phyloP scores from a whole-genome alignment of 2,888 invertebrate genomes.

The Altica lythri region DNA sequence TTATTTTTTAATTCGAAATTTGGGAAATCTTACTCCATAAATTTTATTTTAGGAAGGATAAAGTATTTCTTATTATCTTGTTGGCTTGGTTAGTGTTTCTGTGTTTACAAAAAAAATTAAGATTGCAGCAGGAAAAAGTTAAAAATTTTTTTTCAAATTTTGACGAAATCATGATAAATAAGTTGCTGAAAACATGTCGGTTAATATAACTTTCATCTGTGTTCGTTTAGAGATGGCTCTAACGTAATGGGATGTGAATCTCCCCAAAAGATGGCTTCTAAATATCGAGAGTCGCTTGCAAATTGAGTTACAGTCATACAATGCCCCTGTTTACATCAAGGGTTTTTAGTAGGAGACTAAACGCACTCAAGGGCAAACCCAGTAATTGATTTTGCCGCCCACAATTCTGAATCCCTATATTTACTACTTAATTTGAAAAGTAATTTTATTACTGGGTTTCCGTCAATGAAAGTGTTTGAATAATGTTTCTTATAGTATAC shows the following conservation, averaged over 20 bases:
- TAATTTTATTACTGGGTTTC: conserved; percentile 30
- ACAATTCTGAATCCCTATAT: conserved; percentile 38
- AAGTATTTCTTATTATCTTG: too few species aligned
- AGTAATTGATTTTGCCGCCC: conserved; percentile 43
- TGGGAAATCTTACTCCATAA: too few species aligned
- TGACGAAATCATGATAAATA: too few species aligned
- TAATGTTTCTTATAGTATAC: background rate
- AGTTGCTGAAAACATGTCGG: too few species aligned
- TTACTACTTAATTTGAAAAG: conserved; percentile 34
- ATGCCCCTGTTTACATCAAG: conserved; percentile 53
- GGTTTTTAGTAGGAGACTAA: conserved; percentile 47
- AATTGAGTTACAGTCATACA: conserved; percentile 54
- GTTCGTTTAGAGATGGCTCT: conserved; percentile 18
- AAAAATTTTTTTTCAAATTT: too few species aligned
- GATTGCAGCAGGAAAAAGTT: too few species aligned
- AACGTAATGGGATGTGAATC: conserved; percentile 52
- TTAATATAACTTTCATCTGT: background rate
- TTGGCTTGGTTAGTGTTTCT: too few species aligned
- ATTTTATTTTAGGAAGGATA: too few species aligned
- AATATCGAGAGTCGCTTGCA: conserved; percentile 50
- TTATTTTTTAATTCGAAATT: too few species aligned
- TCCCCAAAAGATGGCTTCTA: conserved; percentile 50
- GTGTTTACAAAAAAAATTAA: too few species aligned
- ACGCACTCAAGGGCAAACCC: conserved; percentile 42
- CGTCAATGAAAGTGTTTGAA: background rate